These are phyloP conservation scores for Nasonovia ribisnigri DNA, from an alignment of 2,888 invertebrate genomes.

Conservation along the genomic window DNA sequence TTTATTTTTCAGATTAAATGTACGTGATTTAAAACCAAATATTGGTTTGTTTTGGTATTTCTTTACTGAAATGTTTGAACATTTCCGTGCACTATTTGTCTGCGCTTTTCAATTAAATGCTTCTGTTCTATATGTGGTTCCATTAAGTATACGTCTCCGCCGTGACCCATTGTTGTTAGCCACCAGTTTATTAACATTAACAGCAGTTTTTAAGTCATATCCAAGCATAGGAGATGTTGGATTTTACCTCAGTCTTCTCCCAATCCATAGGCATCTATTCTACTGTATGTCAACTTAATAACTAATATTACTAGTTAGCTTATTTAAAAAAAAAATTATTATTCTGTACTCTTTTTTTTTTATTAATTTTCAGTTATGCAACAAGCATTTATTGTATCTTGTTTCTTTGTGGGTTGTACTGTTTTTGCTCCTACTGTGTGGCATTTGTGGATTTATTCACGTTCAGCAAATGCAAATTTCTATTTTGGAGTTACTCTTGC, in stretches of 20 bases:
- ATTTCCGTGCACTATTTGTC: conserved; percentile 94
- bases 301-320: conserved; percentile 27
- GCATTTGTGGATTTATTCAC: conserved; percentile 98
- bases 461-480: conserved; percentile 99
- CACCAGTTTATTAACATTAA: conserved; percentile 83
- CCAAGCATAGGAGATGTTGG: conserved; percentile 96
- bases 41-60: conserved; percentile 99
- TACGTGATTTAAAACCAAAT: conserved; percentile 95
- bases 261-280: conserved; percentile 91
- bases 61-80: conserved; percentile 99
- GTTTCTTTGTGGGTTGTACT: conserved; percentile 89
- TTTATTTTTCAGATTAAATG: conserved; percentile 78
- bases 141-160: conserved; percentile 83
- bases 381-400: conserved; percentile 93
- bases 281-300: conserved; percentile 77
- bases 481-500: conserved; percentile 98
- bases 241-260: conserved; percentile 89
- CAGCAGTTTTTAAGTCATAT: conserved; percentile 95
- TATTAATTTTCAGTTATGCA: conserved; percentile 83
- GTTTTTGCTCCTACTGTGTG: conserved; percentile 95
- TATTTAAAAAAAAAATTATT: conserved; percentile 11
- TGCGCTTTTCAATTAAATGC: conserved; percentile 98
- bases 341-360: conserved; percentile 15
- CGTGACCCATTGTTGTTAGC: conserved; percentile 85
- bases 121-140: conserved; percentile 89